A percentile compares a stretch with the other conserved stretches of the same genome.
Evolutionary conservation across 2,113 vertebrate species (phyloP).

Genomic region (Tonatia bakeri): DNA sequence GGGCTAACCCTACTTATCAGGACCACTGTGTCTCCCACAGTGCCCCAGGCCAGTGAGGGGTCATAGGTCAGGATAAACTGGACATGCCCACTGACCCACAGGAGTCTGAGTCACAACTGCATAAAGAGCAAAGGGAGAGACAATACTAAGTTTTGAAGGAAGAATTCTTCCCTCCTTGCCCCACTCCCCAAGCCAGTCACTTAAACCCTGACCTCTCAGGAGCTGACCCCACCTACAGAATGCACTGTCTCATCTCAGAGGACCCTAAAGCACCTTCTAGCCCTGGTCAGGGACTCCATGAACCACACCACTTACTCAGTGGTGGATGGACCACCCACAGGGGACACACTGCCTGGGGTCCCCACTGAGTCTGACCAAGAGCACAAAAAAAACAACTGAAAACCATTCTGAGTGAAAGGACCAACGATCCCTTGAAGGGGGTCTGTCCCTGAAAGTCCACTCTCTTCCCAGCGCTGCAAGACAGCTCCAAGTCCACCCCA

Average conservation of each 20-base stretch:
- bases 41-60: background rate
- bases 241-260: background rate
- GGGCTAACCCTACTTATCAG: no score
- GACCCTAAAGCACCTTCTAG: rapidly evolving
- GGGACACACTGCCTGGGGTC: no score
- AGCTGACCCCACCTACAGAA: no score
- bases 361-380: no score
- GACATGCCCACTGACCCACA: no score
- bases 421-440: no score
- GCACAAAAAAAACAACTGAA: rapidly evolving
- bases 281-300: background rate
- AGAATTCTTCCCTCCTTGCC: background rate
- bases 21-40: no score
- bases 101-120: background rate
- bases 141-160: background rate
- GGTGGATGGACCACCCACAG: no score
- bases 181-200: background rate
- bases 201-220: background rate
- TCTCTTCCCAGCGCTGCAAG: background rate
- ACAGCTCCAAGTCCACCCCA: no score
- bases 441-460: no score
- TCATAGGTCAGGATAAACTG: background rate
- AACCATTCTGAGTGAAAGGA: no score
- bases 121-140: background rate
- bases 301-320: no score